Percentiles rank a stretch among this genome's conserved stretches.
Evolutionary conservation across 2,113 vertebrate genomes (phyloP).

Genomic region (Gorsachius goisagi): DNA sequence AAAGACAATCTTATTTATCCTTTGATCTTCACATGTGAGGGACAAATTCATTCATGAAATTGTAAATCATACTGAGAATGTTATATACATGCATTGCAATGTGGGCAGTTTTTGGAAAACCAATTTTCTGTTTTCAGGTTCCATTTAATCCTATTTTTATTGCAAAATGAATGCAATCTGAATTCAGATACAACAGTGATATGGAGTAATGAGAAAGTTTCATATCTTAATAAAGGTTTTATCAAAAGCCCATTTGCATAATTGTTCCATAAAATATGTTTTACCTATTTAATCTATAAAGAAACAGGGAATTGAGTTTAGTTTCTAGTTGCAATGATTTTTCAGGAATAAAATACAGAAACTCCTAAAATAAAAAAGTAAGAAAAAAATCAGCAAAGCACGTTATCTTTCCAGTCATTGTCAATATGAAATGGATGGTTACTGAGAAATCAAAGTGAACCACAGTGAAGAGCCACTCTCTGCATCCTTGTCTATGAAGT

Average conservation of each 20-base stretch:
- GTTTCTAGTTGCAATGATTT: not conserved
- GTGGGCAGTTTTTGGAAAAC: not conserved
- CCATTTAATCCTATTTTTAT: not conserved
- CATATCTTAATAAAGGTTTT: not conserved
- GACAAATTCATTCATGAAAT: not conserved
- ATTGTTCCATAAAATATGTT: not conserved
- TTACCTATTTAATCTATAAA: not conserved
- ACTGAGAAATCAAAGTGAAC: conserved; percentile 1
- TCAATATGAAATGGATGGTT: not conserved
- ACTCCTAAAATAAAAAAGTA: not conserved
- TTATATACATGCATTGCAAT: not conserved
- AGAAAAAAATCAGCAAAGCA: not conserved
- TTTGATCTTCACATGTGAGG: not conserved
- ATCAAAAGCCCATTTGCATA: not conserved
- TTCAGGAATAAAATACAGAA: not conserved
- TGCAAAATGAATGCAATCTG: not conserved
- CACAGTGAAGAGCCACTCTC: not conserved
- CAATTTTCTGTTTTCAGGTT: not conserved
- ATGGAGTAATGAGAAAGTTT: not conserved
- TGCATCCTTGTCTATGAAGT: not conserved
- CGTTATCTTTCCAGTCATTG: not conserved
- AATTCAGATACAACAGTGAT: not conserved
- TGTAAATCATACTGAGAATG: not conserved
- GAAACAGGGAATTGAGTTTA: not conserved
- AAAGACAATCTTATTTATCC: not conserved